Base-by-base conservation (phyloP, 2,888 invertebrate species). In the Harmothoe impar region DNA sequence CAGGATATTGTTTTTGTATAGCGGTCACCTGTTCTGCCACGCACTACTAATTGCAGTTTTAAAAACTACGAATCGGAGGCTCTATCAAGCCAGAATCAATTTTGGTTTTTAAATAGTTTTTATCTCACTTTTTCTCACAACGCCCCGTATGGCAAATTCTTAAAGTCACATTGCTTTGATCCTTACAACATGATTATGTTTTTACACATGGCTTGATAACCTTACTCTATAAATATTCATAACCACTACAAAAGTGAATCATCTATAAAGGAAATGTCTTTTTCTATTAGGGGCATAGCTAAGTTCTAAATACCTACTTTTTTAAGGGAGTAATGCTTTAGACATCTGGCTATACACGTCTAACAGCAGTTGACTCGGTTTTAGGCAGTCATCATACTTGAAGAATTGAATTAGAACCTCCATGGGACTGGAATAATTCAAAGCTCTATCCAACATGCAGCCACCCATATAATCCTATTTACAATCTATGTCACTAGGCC, bases 391-490 rank as follows among this genome's bases (percentile, higher is more conserved):
- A 81, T 81, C 17, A 43, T 81, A 43, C 20, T 20, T 43, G 43
- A 81, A 43, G 43, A 43, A n/a, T 81, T 43, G 20, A 20, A 81
- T 81, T 81, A 81, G 81, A 33, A 23, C 33, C 43, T 81, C 23
- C 81, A n/a, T 20, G 86, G 29, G 86, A 54, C 54, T 31, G 52
- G 29, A 86, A 86, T 86, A 33, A 86, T 86, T 56, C 54, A 86
- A 56, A 81, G 7, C 29, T 86, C 54, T 56, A 31, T 23, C 52
- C 20, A 56, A 29, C 12, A 54, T 23, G 86, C 86, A 25, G 1
- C 31, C 86, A 54, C 5, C 54, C 86, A 54, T 31, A 86, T 86
- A 86, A 86, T 86, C 86, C 31, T 52, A 54, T 56, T 56, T 86
- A 29, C 25, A 17, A 54, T 86, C 54, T 86, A 86, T 56, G 56